Base-by-base conservation (phyloP, 2,888 invertebrate species). In the Drymonia ruficornis region DNA sequence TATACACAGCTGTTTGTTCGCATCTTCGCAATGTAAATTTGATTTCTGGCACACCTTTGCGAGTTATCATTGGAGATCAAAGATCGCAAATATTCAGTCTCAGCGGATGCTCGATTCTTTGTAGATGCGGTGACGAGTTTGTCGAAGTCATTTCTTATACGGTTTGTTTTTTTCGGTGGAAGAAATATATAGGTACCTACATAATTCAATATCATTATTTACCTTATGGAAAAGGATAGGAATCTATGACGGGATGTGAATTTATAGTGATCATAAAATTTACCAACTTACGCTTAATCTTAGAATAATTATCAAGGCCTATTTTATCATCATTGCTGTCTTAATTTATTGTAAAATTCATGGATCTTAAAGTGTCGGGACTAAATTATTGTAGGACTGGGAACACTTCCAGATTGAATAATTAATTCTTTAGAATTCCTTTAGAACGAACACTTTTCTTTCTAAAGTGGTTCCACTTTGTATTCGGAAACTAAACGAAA, bases 21-120 rank as follows among this genome's bases (percentile, higher is more conserved):
- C 60, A 68, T 70, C 67, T 66, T 68, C 62, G 53, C 60, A 58
- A 65, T 67, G 62, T 64, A 69, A 67, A 71, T 65, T 73, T 65
- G 63, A 65, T 72, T 67, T 61, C 69, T 57, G 61, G 49, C 57
- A 59, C 64, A 67, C 65, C 63, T 62, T 47, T 59, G 52, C 36
- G 58, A 60, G 53, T 45, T 8, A 45, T 58, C 58, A 65, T 65
- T 59, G 59, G 52, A 50, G 70, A 69, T 70, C 70, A 72, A 70
- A 72, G 60, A 47, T 48, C 56, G 53, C 12, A 55, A 34, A 58
- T 56, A 55, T 48, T 56, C 46, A 38, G 44, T 69, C 65, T 71
- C 57, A 61, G 50, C 16, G 53, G 36, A 50, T 31, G 45, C 48
- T 52, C 43, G 54, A 42, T 38, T 28, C 56, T 68, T 68, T 68